Evolutionary conservation across 2,113 vertebrate genomes (phyloP), one percentile per base, ranked within the genome.

Genomic region (Meleagris gallopavo): DNA sequence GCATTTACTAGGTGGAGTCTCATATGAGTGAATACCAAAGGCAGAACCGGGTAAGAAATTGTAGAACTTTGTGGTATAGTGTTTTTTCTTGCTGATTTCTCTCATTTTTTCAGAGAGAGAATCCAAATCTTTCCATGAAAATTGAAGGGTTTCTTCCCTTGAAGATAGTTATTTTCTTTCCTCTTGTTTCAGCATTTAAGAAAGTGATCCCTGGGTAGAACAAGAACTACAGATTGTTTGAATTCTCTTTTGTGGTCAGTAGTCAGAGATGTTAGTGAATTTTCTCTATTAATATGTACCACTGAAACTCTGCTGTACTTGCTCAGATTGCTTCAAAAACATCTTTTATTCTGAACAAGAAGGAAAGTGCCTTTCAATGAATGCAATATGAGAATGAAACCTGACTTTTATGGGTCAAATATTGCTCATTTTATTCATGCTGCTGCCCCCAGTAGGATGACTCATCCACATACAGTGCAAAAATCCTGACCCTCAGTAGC

Each of bases 371-470:
- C 66, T 57, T 92, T 87, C 58, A 62, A 38, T 79, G 67, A 81
- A 89, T 83, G 43, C 41, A 64, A 19, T 72, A 25, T 89, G 67
- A 89, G 75, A 89, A 87, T 2, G 90, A 91, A 66, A 32, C 4
- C 55, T 88, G 81, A 50, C 40, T 91, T 94, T 67, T 60, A 62
- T 43, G 54, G 86, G 45, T 89, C 84, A 87, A 64, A 79, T 83
- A 79, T 70, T 89, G 81, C 29, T 87, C 54, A 29, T 78, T 93
- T 92, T 90, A 55, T 92, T 87, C 71, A 34, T 48, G 10, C 20
- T 7, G 32, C 66, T 73, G n/a, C 58, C 58, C 78, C 85, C 58
- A 70, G 24, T 20, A 45, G 20, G 58, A 54, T 91, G 93, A 90
- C 36, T 94, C 81, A 92, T 82, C 54, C 58, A 79, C 45, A 66